These are phyloP conservation scores for Ianthella basta DNA, from an alignment of 37 sponge, comb jelly and placozoan genomes.

Conservation along the genomic window DNA sequence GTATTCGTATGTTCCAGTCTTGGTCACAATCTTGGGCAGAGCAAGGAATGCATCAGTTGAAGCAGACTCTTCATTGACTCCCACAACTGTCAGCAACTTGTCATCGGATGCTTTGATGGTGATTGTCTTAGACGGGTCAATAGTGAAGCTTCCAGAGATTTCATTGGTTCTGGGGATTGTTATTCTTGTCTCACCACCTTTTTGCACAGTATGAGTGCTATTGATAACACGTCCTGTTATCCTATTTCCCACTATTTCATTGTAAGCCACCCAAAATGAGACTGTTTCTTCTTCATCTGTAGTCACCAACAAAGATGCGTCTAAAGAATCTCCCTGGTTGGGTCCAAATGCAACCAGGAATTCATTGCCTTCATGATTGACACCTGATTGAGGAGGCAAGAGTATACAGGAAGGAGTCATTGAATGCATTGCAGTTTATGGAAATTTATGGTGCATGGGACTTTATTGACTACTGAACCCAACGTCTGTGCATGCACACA, in stretches of 20 bases:
- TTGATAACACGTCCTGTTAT: background rate
- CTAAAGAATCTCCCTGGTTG: background rate
- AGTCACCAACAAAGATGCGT: conserved; percentile 8
- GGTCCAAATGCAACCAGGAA: background rate
- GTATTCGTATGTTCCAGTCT: conserved; percentile 16
- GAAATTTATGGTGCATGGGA: no score
- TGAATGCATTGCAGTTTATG: no score
- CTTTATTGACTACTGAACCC: no score
- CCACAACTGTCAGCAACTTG: conserved; percentile 23
- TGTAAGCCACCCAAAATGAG: background rate
- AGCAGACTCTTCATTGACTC: conserved; percentile 35
- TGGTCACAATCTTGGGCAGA: conserved; percentile 32
- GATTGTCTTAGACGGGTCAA: background rate
- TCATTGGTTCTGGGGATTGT: background rate
- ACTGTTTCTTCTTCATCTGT: conserved; percentile 22
- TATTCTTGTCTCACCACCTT: background rate
- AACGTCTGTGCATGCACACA: background rate
- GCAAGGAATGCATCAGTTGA: conserved; percentile 58
- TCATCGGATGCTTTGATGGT: background rate
- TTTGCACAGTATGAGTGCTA: background rate
- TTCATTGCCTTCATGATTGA: background rate
- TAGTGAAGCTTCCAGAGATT: background rate
- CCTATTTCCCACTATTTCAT: background rate
- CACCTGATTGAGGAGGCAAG: no score
- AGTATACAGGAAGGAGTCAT: no score